Percentiles rank a stretch among this genome's conserved stretches.
Conservation (phyloP, 2,797 vertebrate species). For the Phoebastria nigripes region DNA sequence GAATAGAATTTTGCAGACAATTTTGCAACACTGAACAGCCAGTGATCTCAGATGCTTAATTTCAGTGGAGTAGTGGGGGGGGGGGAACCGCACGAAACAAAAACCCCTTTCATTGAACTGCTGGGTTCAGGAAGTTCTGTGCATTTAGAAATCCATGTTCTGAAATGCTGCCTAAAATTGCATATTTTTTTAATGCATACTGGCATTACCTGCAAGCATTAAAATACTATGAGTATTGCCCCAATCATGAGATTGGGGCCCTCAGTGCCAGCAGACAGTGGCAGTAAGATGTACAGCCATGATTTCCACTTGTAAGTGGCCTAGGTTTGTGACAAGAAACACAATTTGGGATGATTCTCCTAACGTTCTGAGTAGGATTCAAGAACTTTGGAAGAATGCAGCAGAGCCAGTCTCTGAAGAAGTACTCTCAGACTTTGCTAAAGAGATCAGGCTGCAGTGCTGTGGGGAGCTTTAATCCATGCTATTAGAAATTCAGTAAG, state of each 20-base stretch:
- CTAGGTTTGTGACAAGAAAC: neutral
- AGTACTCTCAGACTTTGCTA: neutral
- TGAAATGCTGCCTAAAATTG: neutral
- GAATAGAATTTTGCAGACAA: neutral
- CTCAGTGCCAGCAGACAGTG: neutral
- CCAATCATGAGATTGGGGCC: fast-evolving
- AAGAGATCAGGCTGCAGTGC: neutral
- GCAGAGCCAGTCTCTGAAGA: neutral
- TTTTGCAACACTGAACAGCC: neutral
- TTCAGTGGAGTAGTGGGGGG: neutral
- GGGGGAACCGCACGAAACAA: neutral
- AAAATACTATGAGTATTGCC: neutral
- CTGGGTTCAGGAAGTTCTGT: neutral
- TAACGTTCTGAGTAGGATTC: neutral
- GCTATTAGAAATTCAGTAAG: neutral
- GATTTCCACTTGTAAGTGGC: neutral
- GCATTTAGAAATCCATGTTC: neutral
- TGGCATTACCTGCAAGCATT: neutral
- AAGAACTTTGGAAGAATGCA: neutral
- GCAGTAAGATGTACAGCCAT: neutral
- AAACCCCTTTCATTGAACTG: neutral
- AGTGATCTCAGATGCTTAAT: neutral
- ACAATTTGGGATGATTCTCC: neutral
- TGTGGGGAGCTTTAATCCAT: neutral
- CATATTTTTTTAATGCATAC: neutral